A percentile compares a stretch with the other conserved stretches of the same genome.
Evolutionary conservation across 2,888 invertebrate genomes (phyloP).

Genomic region (Xylota sylvarum): DNA sequence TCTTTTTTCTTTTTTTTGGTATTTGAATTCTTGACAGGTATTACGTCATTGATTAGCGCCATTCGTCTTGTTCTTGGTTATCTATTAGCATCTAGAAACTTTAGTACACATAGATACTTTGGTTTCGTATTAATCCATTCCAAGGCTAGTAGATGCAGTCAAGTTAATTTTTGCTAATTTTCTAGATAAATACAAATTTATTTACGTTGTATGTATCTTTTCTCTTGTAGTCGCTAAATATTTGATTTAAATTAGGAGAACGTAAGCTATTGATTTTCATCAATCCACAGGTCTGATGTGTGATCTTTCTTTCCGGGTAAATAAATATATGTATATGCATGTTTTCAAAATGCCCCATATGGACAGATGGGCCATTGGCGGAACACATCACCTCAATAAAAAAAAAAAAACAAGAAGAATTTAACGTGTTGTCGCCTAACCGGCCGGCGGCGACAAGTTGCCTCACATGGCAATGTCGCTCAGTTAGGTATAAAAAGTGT

Average conservation of each 20-base stretch:
- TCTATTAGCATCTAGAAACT: neutral
- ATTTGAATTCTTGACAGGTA: neutral
- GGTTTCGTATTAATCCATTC: neutral
- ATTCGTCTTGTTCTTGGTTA: neutral
- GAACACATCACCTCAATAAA: neutral
- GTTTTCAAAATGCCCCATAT: neutral
- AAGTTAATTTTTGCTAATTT: neutral
- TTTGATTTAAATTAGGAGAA: neutral
- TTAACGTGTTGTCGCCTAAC: neutral
- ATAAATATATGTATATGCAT: neutral
- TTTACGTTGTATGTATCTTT: neutral
- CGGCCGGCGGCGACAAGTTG: neutral
- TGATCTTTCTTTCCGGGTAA: neutral
- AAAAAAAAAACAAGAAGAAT: neutral
- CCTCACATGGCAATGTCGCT: neutral
- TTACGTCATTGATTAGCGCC: conserved; percentile 5
- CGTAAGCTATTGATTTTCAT: neutral
- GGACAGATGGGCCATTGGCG: neutral
- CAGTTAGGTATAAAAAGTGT: neutral
- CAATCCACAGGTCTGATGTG: neutral
- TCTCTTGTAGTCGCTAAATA: neutral
- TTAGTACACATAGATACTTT: neutral
- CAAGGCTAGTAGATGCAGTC: neutral
- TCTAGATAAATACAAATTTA: neutral
- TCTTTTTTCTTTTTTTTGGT: neutral